Conservation (phyloP, 2,113 vertebrate genomes). For the Bagarius yarrelli region DNA sequence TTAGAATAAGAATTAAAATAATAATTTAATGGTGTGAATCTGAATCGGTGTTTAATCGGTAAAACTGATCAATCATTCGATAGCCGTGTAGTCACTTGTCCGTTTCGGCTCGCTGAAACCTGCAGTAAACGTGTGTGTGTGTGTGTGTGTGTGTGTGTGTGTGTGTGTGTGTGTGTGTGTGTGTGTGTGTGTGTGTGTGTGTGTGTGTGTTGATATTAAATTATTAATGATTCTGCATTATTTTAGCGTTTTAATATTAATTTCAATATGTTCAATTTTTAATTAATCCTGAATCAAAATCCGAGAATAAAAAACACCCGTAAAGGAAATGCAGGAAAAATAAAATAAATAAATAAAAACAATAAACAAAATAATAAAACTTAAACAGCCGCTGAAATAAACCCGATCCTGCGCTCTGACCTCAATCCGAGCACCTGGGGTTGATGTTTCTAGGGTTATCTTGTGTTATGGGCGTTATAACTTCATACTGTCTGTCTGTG, state of each 20-base stretch:
- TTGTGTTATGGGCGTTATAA: background rate
- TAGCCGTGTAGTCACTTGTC: no score
- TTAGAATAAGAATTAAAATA: background rate
- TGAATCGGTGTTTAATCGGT: background rate
- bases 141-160: no score
- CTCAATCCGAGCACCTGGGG: no score
- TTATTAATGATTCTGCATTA: no score
- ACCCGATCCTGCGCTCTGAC: background rate
- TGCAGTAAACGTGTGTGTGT: no score
- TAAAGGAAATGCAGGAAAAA: background rate
- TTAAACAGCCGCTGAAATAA: no score
- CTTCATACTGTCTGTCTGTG: no score
- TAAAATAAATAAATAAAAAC: background rate
- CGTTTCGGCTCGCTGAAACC: background rate
- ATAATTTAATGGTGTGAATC: background rate
- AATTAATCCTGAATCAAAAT: background rate
- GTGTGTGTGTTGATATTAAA: no score
- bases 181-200: no score
- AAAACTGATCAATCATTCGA: background rate
- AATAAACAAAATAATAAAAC: background rate
- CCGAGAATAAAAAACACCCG: background rate
- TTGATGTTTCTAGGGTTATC: background rate
- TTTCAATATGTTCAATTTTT: background rate
- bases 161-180: no score
- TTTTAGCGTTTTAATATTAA: background rate